A percentile compares a stretch with the other conserved stretches of the same genome.
Conservation (phyloP, 1,140 invertebrate genomes). For the Diploscapter pachys region DNA sequence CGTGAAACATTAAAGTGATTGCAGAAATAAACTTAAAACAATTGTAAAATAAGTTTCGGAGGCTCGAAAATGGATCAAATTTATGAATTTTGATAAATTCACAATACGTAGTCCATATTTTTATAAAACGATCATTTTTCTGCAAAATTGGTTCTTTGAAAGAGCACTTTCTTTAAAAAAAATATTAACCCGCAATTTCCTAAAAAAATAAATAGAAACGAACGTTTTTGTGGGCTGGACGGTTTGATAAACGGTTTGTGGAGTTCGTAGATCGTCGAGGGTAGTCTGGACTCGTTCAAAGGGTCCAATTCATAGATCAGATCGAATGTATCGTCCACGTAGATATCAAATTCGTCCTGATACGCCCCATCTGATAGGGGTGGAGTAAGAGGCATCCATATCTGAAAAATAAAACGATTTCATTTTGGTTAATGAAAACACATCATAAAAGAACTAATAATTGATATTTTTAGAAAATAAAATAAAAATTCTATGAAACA, state of each 20-base stretch:
- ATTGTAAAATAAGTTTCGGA: no score
- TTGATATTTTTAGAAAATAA: neutral
- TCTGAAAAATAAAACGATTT: conserved; percentile 22
- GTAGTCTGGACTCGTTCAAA: conserved; percentile 31
- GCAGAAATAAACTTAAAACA: no score
- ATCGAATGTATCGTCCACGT: conserved; percentile 33
- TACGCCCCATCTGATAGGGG: conserved; percentile 24
- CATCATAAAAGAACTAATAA: neutral
- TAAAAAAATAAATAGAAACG: neutral
- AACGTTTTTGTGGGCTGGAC: conserved; percentile 11
- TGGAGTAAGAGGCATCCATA: conserved; percentile 36
- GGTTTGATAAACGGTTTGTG: conserved; percentile 24
- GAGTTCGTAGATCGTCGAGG: conserved; percentile 31
- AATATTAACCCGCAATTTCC: neutral
- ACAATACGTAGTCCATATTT: neutral
- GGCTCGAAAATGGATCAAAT: no score
- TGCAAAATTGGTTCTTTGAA: conserved; percentile 1
- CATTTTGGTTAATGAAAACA: neutral
- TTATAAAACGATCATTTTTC: neutral
- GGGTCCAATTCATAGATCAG: conserved; percentile 32
- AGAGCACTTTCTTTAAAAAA: conserved; percentile 1
- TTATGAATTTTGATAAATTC: conserved; percentile 9
- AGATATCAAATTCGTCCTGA: conserved; percentile 21
- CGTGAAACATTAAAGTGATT: no score
- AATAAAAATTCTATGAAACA: neutral